Percentiles rank a stretch among this genome's conserved stretches.
Conservation (phyloP, 2,113 vertebrate genomes). For the Noctilio leporinus region DNA sequence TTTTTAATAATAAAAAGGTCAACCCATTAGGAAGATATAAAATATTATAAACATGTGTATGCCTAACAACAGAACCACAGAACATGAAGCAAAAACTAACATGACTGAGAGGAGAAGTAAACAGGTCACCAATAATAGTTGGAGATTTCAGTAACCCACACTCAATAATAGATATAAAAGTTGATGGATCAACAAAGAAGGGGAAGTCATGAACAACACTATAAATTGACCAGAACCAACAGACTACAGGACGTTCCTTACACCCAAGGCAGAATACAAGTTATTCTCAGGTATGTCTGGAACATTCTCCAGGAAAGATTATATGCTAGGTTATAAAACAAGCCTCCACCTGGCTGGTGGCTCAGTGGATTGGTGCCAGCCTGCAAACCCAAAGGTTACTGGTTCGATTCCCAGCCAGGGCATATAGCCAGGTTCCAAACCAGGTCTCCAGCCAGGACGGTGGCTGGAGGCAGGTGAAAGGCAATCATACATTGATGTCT, state of each 20-base stretch:
- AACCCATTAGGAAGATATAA: neutral
- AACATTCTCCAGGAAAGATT: neutral
- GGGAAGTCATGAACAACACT: neutral
- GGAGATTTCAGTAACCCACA: neutral
- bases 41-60: neutral
- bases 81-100: neutral
- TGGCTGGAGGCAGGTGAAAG: no score
- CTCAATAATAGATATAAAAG: neutral
- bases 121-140: neutral
- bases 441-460: no score
- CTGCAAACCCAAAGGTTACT: no score
- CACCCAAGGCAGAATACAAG: neutral
- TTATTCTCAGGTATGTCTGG: neutral
- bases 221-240: neutral
- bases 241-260: neutral
- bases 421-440: no score
- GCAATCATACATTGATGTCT: no score
- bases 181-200: neutral
- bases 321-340: neutral
- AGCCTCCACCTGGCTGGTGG: no score
- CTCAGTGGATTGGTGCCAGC: no score
- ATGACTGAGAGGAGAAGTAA: neutral
- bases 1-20: neutral
- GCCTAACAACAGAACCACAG: neutral
- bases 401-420: no score